phyloP scores from a whole-genome alignment of 2,113 vertebrate genomes.

The Ctenomys sociabilis region DNA sequence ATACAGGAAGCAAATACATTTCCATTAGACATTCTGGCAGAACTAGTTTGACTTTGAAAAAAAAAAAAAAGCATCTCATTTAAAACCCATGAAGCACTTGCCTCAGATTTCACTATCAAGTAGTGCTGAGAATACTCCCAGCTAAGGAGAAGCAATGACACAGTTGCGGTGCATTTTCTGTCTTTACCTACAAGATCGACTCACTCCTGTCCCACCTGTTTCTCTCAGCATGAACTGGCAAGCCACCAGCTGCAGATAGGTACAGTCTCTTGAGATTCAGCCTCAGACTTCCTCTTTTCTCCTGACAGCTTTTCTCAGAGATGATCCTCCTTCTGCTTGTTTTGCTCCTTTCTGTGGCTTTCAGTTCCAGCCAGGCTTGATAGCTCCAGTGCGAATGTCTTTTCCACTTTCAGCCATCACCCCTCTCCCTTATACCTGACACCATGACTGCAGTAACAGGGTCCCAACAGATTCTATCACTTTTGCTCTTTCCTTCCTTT shows the following conservation, averaged over 20 bases:
- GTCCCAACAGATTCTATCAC: background rate
- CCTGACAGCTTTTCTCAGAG: background rate
- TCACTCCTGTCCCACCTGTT: background rate
- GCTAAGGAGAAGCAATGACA: background rate
- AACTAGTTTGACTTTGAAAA: background rate
- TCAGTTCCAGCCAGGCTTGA: background rate
- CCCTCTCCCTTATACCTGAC: background rate
- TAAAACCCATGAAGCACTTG: background rate
- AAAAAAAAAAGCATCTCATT: background rate
- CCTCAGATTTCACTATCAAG: background rate
- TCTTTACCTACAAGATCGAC: background rate
- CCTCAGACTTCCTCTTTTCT: background rate
- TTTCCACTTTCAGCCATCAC: background rate
- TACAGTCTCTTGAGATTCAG: background rate
- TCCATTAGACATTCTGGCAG: background rate
- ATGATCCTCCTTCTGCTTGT: background rate
- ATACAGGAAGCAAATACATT: background rate
- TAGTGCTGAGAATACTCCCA: background rate
- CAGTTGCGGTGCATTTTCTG: background rate
- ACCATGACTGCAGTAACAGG: background rate
- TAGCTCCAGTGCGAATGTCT: background rate
- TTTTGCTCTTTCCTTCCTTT: background rate
- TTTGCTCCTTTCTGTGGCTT: background rate
- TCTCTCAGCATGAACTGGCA: background rate
- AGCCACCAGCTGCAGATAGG: accelerated